Evolutionary conservation across 2,888 invertebrate genomes (phyloP), one percentile per base, ranked within the genome.

Genomic region (Drosophila ezoana): DNA sequence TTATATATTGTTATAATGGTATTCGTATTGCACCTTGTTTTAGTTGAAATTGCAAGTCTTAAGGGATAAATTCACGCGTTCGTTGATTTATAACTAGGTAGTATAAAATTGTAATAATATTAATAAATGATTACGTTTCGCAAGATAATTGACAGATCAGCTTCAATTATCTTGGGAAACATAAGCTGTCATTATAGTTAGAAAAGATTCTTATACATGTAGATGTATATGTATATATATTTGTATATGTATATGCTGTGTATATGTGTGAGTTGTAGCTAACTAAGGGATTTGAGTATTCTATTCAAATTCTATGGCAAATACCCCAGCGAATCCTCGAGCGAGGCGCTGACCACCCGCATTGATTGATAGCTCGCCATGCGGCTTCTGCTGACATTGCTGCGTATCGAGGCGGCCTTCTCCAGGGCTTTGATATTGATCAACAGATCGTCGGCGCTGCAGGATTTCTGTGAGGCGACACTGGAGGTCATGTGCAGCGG

Each of bases 281-380:
- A 67, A 14, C 37, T 67, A 61, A 38, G 37, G 35, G 61, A 74
- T 64, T 59, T 66, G 58, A 72, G 63, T 71, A 64, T 53, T 68
- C 20, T 65, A 69, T 37, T 64, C 54, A 68, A 68, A 58, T 65
- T 75, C 90, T 90, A 93, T 90, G 93, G 93, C 88, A 93, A 90
- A 89, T 93, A 93, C 38, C 93, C 93, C 68, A 93, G 87, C 35
- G 93, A 92, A 77, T 93, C 93, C 77, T 93, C 93, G n/a, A 93
- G 83, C 3, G 93, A 92, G 60, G 92, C 90, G 90, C 91, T 91
- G 76, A 92, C 89, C 62, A 91, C 90, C 60, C 91, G 87, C 89
- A 92, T 90, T 35, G 92, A 90, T 67, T 93, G 92, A 71, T 93
- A 92, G 70, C 89, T 91, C 44, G 85, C 78, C 72, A 88, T 89